These are phyloP conservation scores for Pristionchus fissidentatus DNA, from an alignment of 2,888 invertebrate genomes.

Conservation along the genomic window DNA sequence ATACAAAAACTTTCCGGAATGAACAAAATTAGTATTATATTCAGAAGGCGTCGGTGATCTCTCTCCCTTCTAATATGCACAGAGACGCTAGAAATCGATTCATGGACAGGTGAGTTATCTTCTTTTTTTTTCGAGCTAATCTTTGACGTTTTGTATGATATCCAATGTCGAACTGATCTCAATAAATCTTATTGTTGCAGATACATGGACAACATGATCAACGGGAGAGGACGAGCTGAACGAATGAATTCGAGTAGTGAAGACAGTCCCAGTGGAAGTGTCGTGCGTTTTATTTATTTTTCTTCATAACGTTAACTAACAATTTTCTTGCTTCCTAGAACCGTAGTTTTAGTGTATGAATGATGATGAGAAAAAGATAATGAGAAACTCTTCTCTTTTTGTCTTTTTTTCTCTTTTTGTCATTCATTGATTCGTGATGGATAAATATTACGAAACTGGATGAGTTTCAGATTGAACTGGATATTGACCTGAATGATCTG, in stretches of 20 bases:
- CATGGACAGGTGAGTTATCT: slow-evolving; percentile 9
- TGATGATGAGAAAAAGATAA: background rate
- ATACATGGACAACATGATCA: slow-evolving; percentile 43
- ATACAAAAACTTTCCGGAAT: too few relatives aligned
- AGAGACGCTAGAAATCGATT: slow-evolving; percentile 1
- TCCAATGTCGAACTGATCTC: background rate
- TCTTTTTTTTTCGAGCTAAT: background rate
- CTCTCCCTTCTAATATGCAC: background rate
- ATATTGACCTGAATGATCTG: slow-evolving; percentile 33
- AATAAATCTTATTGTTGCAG: background rate
- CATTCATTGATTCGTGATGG: too few relatives aligned
- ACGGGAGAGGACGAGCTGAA: slow-evolving; percentile 27
- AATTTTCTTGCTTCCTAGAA: too few relatives aligned
- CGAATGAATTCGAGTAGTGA: slow-evolving; percentile 6
- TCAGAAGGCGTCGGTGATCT: slow-evolving; percentile 2
- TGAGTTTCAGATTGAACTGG: slow-evolving; percentile 40
- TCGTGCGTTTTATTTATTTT: background rate
- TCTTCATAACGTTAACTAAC: too few relatives aligned
- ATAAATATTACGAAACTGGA: too few relatives aligned
- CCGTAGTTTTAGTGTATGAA: too few relatives aligned
- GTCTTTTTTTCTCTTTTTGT: too few relatives aligned
- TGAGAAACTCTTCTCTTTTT: background rate
- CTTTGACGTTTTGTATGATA: background rate
- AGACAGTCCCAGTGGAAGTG: slow-evolving; percentile 41
- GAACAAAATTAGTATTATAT: background rate